Base-by-base conservation (phyloP, 1,140 invertebrate genomes). In the Pogonognathellus flavescens region DNA sequence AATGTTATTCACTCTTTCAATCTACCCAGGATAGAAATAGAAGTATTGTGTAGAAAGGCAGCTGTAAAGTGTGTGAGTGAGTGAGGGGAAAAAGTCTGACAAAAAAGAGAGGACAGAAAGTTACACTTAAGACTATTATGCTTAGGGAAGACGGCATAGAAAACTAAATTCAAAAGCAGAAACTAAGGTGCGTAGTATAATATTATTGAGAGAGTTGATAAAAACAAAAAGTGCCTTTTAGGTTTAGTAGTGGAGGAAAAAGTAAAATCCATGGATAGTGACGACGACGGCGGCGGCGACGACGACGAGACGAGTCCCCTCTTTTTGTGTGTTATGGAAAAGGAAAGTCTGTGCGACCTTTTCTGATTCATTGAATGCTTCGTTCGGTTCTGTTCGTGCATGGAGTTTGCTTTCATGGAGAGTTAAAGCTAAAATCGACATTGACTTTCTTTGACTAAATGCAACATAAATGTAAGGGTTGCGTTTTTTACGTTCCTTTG, bases 391-490 rank as follows among this genome's bases (percentile, higher is more conserved):
- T 14, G 11, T n/a, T 57, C 53, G 53, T n/a, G n/a, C n/a, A 41
- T 0, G 62, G 31, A 16, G 41, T 41, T 76, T 76, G 16, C 25
- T 7, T 76, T 76, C 11, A 31, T 50, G 70, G 31, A 31, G 70
- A 76, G 70, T 50, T 31, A 41, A 41, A 76, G 31, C 31, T 66
- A 66, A 76, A 49, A 76, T 76, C 70, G 70, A 76, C 70, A 76
- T 76, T 76, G 70, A 76, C 70, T 76, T 76, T 76, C 70, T 76
- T n/a, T 50, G 70, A 31, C 31, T 76, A 76, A 76, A 76, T 76
- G 70, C 70, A 76, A 76, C 70, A 31, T 50, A 18, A 72, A 41
- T 66, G 60, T 25, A 14, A 50, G 31, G 70, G 41, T 49, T 49
- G 1, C 66, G 25, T 72, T 14, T 9, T 41, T 49, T 49, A 0